Percentiles rank a stretch among this genome's conserved stretches.
phyloP scores from a whole-genome alignment of 2,113 vertebrate species.

The Lepisosteus oculatus region DNA sequence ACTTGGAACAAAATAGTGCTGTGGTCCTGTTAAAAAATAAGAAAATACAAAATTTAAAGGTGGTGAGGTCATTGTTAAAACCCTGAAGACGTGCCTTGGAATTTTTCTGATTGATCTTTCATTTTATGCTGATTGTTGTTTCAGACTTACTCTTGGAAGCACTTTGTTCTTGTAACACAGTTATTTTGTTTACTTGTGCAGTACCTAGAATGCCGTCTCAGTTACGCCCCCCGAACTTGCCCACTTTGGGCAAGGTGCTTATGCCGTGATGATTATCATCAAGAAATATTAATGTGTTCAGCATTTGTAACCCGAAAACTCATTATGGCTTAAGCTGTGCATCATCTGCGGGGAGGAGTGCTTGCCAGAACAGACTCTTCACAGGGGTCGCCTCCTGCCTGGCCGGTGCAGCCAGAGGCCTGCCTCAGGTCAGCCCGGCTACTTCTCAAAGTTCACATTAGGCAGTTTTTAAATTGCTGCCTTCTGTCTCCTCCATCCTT shows the following conservation, averaged over 20 bases:
- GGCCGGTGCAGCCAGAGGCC: slow-evolving; percentile 82
- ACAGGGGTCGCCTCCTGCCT: slow-evolving; percentile 81
- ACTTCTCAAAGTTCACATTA: slow-evolving; percentile 76
- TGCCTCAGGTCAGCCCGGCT: slow-evolving; percentile 80
- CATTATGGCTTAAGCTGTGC: slow-evolving; percentile 93
- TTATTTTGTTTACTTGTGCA: slow-evolving; percentile 47
- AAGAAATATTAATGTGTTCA: slow-evolving; percentile 99
- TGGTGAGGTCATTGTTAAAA: not conserved
- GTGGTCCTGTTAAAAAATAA: not conserved
- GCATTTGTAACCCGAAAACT: slow-evolving; percentile 98
- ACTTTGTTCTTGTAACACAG: slow-evolving; percentile 62
- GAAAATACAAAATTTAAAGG: not conserved
- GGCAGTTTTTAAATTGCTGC: slow-evolving; percentile 66
- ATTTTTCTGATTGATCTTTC: not conserved
- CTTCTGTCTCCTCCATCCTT: slow-evolving; percentile 59
- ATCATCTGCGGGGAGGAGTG: slow-evolving; percentile 82
- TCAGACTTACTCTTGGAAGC: slow-evolving; percentile 44
- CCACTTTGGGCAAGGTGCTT: slow-evolving; percentile 98
- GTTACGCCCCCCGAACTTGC: slow-evolving; percentile 69
- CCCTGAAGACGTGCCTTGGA: not conserved
- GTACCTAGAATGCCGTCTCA: slow-evolving; percentile 83
- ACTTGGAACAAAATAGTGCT: slow-evolving; percentile 26
- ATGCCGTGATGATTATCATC: slow-evolving; percentile 99
- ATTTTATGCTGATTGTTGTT: slow-evolving; percentile 26
- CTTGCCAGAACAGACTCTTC: slow-evolving; percentile 86